phyloP scores from a whole-genome alignment of 2,888 invertebrate species.

The Pomacea canaliculata region DNA sequence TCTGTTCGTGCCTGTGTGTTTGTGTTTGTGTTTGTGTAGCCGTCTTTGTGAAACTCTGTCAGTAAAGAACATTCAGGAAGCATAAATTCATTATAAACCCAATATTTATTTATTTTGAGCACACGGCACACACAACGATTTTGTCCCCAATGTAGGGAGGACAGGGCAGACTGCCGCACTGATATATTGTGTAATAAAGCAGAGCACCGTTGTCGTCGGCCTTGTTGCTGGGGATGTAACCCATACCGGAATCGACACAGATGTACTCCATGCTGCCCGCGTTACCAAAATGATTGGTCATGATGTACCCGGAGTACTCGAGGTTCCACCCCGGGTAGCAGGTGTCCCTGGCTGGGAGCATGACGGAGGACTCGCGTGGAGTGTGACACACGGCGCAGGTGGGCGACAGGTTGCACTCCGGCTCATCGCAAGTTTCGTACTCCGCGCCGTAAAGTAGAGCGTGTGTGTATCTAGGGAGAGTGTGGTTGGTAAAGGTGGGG shows the following conservation, averaged over 20 bases:
- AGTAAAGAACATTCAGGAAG: too few relatives aligned
- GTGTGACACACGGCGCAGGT: neutral
- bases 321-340: neutral
- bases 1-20: too few relatives aligned
- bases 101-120: neutral
- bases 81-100: too few relatives aligned
- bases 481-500: neutral
- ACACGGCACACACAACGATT: neutral
- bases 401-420: neutral
- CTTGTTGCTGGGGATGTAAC: neutral
- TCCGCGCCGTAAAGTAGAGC: neutral
- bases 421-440: neutral
- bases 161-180: constrained; percentile 7
- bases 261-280: neutral
- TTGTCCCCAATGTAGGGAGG: neutral
- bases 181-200: neutral
- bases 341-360: neutral
- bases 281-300: neutral
- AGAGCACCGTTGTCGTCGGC: neutral
- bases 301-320: constrained; percentile 1
- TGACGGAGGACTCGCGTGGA: neutral
- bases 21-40: too few relatives aligned
- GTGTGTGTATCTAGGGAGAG: neutral
- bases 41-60: too few relatives aligned
- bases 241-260: neutral